Evolutionary conservation across 2,797 vertebrate species (phyloP), one percentile per base, ranked within the genome.

Genomic region (Clangula hyemalis): DNA sequence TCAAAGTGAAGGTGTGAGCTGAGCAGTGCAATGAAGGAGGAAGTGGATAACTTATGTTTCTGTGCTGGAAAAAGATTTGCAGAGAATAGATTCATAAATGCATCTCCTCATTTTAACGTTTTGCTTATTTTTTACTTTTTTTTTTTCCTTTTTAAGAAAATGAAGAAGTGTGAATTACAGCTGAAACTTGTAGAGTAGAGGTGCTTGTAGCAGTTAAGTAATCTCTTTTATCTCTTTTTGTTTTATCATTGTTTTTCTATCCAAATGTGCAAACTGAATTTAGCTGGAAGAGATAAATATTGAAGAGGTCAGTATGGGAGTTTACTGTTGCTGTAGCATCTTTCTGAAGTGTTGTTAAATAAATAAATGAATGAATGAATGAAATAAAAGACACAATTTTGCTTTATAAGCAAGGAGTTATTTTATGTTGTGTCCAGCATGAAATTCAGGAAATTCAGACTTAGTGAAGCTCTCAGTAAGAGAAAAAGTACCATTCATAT

Each of bases 361-460:
- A 24, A 49, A 24, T 49, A 24, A 49, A 24, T 49, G 21, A 47
- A 47, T 47, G 11, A 47, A 47, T 43, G 11, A 47, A 47, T 47
- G 10, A 93, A 68, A 66, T 1, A 43, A 19, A 43, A 19, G 43
- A 70, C 68, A 11, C 9, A 12, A 13, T 74, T 81, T 51, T 73
- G 14, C 34, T 80, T 68, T 71, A 36, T 56, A 43, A n/a, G 58
- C 27, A 43, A 75, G 25, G 5, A 53, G 10, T 56, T 13, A 17
- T 85, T 83, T 60, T 49, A 74, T 60, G 30, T 17, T 74, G 11
- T 58, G 15, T 13, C 18, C 30, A 71, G 10, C 20, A 47, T 38
- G 64, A 85, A 84, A 89, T 64, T n/a, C 66, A 57, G 34, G 18
- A 68, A 88, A 88, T 70, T 45, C 61, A 28, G 38, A 27, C 24